Base-by-base conservation (phyloP, 2,797 vertebrate species). In the Merluccius polli region DNA sequence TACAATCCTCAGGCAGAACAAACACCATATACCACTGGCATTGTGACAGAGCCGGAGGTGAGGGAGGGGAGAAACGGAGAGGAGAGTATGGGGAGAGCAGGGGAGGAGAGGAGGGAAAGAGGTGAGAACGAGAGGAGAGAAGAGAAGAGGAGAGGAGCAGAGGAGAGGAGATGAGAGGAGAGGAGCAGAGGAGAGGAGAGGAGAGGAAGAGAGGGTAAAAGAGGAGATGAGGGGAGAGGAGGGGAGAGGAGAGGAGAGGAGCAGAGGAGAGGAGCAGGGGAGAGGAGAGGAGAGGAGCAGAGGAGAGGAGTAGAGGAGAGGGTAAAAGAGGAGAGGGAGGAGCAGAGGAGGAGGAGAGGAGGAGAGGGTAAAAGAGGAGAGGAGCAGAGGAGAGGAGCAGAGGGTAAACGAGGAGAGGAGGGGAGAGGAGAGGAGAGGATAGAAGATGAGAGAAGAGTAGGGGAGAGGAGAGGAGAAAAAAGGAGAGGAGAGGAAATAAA, bases 1-100 rank as follows among this genome's bases (percentile, higher is more conserved):
- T 80, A 1, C 36, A 79, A 81, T 79, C 85, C n/a, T 76, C 79
- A 80, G 73, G 85, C 75, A 82, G 84, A 90, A 85, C 83, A 88
- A 88, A 84, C 84, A 81, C 18, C 21, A n/a, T 73, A 77, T 82
- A 75, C 68, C 73, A 78, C 78, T 80, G 59, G 72, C 81, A 82
- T 75, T 81, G 75, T 16, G 68, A 75, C 48, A 52, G 41, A 70
- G n/a, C 48, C 36, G 24, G 24, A 71, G 30, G 48, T 29, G 48
- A 36, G 32, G 32, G n/a, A 9, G n/a, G 52, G 2, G 52, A 21
- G 16, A 21, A 24, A 9, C 2, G n/a, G 52, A 59, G 52, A 59
- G 52, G n/a, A 10, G n/a, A 24, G n/a, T 7, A 59, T 29, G 52
- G 12, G 44, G 18, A 21, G 18, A 21, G 18, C 3, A 52, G 44